Evolutionary conservation across 2,113 vertebrate species (phyloP), one percentile per base, ranked within the genome.

Genomic region (Sinosuthora webbiana): DNA sequence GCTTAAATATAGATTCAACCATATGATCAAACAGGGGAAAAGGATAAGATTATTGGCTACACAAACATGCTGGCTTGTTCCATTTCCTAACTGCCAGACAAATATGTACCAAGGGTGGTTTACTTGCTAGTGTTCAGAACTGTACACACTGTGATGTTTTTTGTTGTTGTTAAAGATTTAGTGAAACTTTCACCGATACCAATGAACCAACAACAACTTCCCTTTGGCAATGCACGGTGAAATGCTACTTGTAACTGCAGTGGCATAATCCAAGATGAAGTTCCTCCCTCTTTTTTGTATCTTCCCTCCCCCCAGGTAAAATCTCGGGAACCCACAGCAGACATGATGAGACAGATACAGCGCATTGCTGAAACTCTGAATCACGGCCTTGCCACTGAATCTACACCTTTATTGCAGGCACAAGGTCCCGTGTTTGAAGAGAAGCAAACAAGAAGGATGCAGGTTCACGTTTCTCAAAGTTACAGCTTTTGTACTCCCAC

Each of bases 281-380:
- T 92, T 92, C 96, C 94, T 97, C 92, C 97, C 94, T 97, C 88
- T 52, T 86, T 95, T 71, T 84, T 84, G 87, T 90, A 94, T 95
- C 96, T 94, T 97, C 96, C 96, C 96, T 98, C 86, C 97, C 97
- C 95, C 86, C 89, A 89, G 96, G 97, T 97, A 77, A 98, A 97
- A 96, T 95, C 77, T 84, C 17, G 12, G 96, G 85, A 90, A 95
- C 94, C 94, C 95, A 87, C 94, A 94, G 74, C 90, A 92, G 88
- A 95, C 97, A 95, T 97, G 97, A 97, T 8, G 60, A 96, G 96
- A 96, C 97, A 89, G 22, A 97, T 93, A 94, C 76, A 77, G 67
- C 0, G 63, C 82, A 95, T 82, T 82, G 95, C 90, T 96, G 95
- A 96, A 96, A 97, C 96, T 96, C 92, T 96, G 96, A 97, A 90